Conservation (phyloP, 1,140 invertebrate genomes). For the Drosophila lacertosa region DNA sequence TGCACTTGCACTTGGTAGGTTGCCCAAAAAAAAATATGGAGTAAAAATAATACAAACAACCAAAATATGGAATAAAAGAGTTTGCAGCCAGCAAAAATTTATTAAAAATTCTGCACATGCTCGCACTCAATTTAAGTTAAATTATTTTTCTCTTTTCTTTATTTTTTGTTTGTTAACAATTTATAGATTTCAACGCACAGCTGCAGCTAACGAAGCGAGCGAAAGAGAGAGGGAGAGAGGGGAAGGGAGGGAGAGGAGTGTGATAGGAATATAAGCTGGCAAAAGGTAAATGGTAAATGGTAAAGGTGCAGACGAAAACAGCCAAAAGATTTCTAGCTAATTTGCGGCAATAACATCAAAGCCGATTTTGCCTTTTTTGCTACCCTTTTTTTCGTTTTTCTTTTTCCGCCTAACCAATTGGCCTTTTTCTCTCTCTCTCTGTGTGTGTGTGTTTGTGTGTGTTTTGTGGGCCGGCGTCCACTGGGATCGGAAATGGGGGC, state of each 20-base stretch:
- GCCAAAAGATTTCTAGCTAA: constrained; percentile 79
- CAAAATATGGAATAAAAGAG: constrained; percentile 6
- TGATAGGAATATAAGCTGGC: constrained; percentile 27
- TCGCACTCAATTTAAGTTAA: constrained; percentile 78
- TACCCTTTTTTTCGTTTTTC: constrained; percentile 53
- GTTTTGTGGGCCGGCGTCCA: constrained; percentile 9
- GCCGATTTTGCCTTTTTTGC: constrained; percentile 67
- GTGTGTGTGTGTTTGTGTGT: too few species aligned
- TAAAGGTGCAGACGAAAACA: constrained; percentile 45
- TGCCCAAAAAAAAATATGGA: constrained; percentile 29
- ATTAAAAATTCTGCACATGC: constrained; percentile 78
- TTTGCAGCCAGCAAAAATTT: constrained; percentile 42
- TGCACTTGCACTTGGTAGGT: constrained; percentile 50
- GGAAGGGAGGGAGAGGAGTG: not conserved
- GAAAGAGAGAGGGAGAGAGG: constrained; percentile 13
- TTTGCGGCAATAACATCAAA: constrained; percentile 82
- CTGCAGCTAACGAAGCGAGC: constrained; percentile 28
- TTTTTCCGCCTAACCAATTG: constrained; percentile 53
- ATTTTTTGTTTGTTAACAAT: too few species aligned
- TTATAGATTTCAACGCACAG: constrained; percentile 46
- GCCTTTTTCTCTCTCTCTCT: too few species aligned
- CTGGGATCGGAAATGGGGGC: constrained; percentile 35
- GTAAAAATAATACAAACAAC: not conserved
- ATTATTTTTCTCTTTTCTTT: too few species aligned
- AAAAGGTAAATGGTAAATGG: constrained; percentile 56